Evolutionary conservation across 2,113 vertebrate species (phyloP).

Genomic region (Struthio camelus): DNA sequence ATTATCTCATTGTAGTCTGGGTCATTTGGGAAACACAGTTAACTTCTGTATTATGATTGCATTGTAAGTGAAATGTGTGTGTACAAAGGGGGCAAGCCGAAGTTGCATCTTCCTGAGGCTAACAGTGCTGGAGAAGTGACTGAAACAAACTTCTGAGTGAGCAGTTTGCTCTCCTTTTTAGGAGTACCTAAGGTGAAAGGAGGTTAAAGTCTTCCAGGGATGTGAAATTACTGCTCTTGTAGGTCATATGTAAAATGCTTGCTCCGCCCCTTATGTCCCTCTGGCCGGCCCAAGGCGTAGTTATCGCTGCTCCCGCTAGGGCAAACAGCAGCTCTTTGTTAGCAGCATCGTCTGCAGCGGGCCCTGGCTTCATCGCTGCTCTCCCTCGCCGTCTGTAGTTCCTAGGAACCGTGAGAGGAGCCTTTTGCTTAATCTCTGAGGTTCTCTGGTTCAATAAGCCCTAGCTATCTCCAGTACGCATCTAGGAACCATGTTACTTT

Average conservation of each 20-base stretch:
- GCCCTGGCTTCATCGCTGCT: neutral
- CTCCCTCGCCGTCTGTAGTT: neutral
- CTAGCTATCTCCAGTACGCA: neutral
- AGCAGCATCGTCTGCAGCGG: neutral
- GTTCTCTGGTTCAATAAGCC: neutral
- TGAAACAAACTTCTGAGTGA: neutral
- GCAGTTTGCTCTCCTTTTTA: neutral
- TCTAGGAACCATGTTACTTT: neutral
- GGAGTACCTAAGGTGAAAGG: neutral
- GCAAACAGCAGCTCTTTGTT: conserved; percentile 55
- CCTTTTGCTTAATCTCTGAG: neutral
- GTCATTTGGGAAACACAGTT: conserved; percentile 35
- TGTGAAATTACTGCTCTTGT: neutral
- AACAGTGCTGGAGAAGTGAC: neutral
- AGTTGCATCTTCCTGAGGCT: neutral
- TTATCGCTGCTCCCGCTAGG: neutral
- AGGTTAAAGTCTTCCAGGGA: neutral
- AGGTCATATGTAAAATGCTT: neutral
- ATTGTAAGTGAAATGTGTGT: neutral
- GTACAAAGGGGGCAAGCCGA: neutral
- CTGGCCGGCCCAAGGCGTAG: neutral
- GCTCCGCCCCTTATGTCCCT: neutral
- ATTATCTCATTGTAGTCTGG: conserved; percentile 43
- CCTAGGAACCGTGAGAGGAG: neutral
- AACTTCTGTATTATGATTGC: neutral